Evolutionary conservation across 2,113 vertebrate genomes (phyloP), one percentile per base, ranked within the genome.

Genomic region (Malurus cyaneus): DNA sequence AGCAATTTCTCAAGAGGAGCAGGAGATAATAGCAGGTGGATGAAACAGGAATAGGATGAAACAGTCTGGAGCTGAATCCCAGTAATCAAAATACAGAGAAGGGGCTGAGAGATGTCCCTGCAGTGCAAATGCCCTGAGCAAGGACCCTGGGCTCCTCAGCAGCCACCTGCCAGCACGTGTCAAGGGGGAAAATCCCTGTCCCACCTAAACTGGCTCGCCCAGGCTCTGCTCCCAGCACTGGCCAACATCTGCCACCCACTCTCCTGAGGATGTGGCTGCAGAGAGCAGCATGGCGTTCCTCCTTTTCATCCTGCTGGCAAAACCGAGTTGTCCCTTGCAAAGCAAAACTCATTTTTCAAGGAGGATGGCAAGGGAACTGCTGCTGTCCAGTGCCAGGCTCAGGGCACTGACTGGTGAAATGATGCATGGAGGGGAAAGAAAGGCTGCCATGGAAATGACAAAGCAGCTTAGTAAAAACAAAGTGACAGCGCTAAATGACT

Each of bases 11-110:
- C 69, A 80, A 81, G 85, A 78, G 29, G 3, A 2, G 57, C 34
- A 78, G 74, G 36, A 88, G 81, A 88, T 88, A 82, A 89, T 19
- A 86, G 44, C 95, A 96, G 93, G 94, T 94, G 95, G 65, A 96
- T 79, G 77, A 90, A 92, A 77, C 41, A 77, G 66, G 18, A 72
- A 77, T 26, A 86, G 32, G 50, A 88, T 21, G 24, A 71, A 96
- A 77, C n/a, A 46, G 47, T 59, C 52, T 64, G 79, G 34, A 60
- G 34, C 31, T 88, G 76, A 60, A 74, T 36, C 36, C 26, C 31
- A 24, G 60, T 15, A 39, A 66, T 12, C 28, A 93, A 59, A 60
- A 64, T 39, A 20, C 0, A 5, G 26, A n/a, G 41, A 66, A 31
- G 25, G 47, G 66, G 52, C 34, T 32, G 42, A 72, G 69, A 74